These are phyloP conservation scores for Macquaria ambigua DNA, from an alignment of 2,113 vertebrate genomes.

Conservation along the genomic window DNA sequence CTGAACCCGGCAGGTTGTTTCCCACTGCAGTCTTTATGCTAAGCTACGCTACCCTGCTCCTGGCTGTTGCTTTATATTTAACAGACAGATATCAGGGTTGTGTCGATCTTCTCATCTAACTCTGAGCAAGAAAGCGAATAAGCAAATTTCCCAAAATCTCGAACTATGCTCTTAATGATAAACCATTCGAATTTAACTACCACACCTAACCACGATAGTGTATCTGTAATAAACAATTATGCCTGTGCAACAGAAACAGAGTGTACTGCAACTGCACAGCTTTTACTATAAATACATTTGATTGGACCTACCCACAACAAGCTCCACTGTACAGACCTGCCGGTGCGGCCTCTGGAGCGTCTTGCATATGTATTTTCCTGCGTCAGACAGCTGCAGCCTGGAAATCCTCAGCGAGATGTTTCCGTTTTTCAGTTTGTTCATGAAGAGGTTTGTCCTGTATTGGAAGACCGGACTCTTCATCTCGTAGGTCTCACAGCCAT, in stretches of 20 bases:
- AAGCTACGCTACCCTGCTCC: too few species aligned
- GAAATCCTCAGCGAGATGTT: slow-evolving; percentile 20
- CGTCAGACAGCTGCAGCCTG: fast-evolving
- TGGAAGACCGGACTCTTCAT: neutral
- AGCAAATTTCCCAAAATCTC: too few species aligned
- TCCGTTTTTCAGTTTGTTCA: fast-evolving
- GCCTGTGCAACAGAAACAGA: neutral
- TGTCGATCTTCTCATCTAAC: too few species aligned
- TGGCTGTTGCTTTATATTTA: too few species aligned
- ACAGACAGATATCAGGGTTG: too few species aligned
- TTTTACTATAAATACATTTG: neutral
- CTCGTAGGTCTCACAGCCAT: neutral
- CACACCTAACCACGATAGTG: too few species aligned
- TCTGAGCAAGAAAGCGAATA: too few species aligned
- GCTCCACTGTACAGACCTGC: fast-evolving
- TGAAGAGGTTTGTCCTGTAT: slow-evolving; percentile 24
- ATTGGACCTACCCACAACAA: slow-evolving; percentile 22
- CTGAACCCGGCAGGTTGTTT: too few species aligned
- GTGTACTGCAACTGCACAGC: neutral
- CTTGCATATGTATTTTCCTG: neutral
- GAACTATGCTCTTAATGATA: too few species aligned
- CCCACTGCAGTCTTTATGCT: too few species aligned
- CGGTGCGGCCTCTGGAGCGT: fast-evolving
- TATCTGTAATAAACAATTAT: too few species aligned
- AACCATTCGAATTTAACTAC: too few species aligned